Percentiles rank a stretch among this genome's conserved stretches.
Conservation (phyloP, 2,113 vertebrate species). For the Cathartes aura region DNA sequence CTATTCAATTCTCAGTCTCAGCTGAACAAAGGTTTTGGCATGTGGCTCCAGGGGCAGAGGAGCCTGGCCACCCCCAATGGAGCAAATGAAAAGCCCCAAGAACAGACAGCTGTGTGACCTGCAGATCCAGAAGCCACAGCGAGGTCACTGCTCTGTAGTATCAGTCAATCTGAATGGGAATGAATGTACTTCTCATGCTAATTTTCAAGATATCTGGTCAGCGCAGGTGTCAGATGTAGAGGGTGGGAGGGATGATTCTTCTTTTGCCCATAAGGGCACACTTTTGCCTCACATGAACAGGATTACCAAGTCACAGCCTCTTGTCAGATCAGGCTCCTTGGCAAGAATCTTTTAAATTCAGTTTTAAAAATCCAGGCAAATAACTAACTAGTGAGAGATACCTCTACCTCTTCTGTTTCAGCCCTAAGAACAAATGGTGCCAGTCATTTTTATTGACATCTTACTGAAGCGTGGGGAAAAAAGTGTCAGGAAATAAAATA, state of each 20-base stretch:
- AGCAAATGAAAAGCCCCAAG: background rate
- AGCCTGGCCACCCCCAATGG: background rate
- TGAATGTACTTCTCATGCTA: background rate
- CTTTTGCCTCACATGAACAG: background rate
- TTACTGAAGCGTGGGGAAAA: no score
- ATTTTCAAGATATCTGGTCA: background rate
- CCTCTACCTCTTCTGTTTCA: background rate
- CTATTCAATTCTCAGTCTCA: background rate
- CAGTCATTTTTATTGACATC: background rate
- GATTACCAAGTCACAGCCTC: background rate
- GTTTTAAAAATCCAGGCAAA: background rate
- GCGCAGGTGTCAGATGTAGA: background rate
- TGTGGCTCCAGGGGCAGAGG: background rate
- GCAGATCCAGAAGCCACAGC: background rate
- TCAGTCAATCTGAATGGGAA: background rate
- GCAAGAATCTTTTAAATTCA: background rate
- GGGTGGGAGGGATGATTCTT: background rate
- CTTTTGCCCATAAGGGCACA: background rate
- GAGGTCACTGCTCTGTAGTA: no score
- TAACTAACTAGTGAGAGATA: background rate
- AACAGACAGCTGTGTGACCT: background rate
- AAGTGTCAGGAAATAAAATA: background rate
- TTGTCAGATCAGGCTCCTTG: background rate
- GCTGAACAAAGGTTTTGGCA: background rate
- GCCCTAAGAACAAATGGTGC: background rate